Evolutionary conservation across 2,113 vertebrate species (phyloP).

Genomic region (Tetrax tetrax): DNA sequence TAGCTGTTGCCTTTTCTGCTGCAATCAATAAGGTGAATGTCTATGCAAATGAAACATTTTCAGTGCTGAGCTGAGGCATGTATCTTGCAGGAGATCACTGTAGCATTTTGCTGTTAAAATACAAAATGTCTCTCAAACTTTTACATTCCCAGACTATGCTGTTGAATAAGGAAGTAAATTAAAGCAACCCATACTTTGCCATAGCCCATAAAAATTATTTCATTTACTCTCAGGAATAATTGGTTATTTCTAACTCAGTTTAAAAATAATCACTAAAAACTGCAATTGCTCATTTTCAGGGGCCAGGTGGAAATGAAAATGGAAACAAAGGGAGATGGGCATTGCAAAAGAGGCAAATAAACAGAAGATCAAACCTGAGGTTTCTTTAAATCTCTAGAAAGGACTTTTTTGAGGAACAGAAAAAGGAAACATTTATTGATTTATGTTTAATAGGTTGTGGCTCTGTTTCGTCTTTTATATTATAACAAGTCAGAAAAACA

Average conservation of each 20-base stretch:
- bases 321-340: not conserved
- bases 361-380: not conserved
- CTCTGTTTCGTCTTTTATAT: not conserved
- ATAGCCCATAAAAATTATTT: not conserved
- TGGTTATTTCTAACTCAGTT: not conserved
- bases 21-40: not conserved
- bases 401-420: not conserved
- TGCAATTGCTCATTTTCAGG: not conserved
- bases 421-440: slow-evolving; percentile 24
- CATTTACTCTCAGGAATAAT: not conserved
- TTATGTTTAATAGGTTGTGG: not conserved
- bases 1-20: not conserved
- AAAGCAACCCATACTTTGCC: not conserved
- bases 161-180: not conserved
- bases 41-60: slow-evolving; percentile 27
- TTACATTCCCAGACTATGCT: not conserved
- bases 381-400: not conserved
- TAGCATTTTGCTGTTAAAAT: not conserved
- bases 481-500: not conserved
- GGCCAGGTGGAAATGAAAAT: not conserved
- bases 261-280: not conserved
- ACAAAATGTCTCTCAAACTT: not conserved
- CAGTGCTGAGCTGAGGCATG: not conserved
- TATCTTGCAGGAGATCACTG: not conserved
- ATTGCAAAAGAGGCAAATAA: not conserved